Evolutionary conservation across 2,113 vertebrate species (phyloP).

Genomic region (Podarcis raffonei): DNA sequence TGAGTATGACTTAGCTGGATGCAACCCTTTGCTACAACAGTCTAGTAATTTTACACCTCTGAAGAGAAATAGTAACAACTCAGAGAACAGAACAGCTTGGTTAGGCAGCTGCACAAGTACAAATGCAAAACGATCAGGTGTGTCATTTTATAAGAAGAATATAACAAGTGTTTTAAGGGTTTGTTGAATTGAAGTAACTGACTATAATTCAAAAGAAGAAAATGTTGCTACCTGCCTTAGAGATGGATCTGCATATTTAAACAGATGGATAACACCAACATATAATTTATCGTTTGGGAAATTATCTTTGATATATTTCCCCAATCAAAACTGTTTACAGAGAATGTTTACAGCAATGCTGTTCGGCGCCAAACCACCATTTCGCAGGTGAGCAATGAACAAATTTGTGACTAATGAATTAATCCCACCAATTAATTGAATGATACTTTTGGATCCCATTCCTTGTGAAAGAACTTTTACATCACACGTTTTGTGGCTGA

Average conservation of each 20-base stretch:
- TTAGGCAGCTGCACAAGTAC: neutral
- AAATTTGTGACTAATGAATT: neutral
- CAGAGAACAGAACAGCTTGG: neutral
- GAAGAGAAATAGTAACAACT: neutral
- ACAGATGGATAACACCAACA: neutral
- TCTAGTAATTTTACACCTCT: too few species aligned
- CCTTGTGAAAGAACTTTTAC: neutral
- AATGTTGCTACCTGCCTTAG: neutral
- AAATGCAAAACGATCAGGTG: neutral
- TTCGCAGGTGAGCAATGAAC: neutral
- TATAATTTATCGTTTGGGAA: neutral
- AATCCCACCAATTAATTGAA: neutral
- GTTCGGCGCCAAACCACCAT: neutral
- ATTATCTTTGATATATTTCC: neutral
- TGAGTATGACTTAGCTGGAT: too few species aligned
- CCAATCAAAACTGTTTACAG: neutral
- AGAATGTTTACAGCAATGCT: neutral
- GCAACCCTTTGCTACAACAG: too few species aligned
- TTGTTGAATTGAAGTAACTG: neutral
- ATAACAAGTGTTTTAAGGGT: neutral
- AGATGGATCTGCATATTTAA: slow-evolving; percentile 21
- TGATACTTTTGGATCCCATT: neutral
- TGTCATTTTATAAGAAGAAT: neutral
- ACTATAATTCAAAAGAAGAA: neutral
- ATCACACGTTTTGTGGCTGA: neutral